Percentiles rank a stretch among this genome's conserved stretches.
Conservation (phyloP, 1,140 invertebrate species). For the Notospermus geniculatus region DNA sequence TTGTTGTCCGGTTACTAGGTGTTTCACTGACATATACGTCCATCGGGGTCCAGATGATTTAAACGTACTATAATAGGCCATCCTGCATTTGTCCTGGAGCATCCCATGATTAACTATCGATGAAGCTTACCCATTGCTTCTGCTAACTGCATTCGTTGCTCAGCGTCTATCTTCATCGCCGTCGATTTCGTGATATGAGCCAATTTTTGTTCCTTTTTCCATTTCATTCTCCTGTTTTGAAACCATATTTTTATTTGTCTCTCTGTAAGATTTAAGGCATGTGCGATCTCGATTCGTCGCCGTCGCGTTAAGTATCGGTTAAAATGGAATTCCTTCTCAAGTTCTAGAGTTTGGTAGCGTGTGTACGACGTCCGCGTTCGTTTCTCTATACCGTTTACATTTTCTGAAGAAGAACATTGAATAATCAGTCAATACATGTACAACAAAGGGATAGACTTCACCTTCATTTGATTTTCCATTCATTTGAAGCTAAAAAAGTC, state of each 20-base stretch:
- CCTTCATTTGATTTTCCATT: too few species aligned
- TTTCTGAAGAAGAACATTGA: background rate
- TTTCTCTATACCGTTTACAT: slow-evolving; percentile 76
- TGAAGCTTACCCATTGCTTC: too few species aligned
- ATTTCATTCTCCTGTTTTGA: slow-evolving; percentile 97
- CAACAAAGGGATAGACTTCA: too few species aligned
- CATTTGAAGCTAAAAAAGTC: too few species aligned
- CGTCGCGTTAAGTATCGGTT: slow-evolving; percentile 67
- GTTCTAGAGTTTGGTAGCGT: slow-evolving; percentile 72
- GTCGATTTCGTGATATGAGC: slow-evolving; percentile 46
- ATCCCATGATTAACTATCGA: too few species aligned
- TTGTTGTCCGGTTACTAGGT: too few species aligned
- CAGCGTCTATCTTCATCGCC: slow-evolving; percentile 3
- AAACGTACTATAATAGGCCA: too few species aligned
- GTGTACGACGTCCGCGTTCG: slow-evolving; percentile 94
- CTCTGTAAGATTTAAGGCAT: slow-evolving; percentile 83
- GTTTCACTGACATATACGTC: too few species aligned
- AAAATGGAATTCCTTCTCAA: slow-evolving; percentile 68
- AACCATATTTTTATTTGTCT: slow-evolving; percentile 78
- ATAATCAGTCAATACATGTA: background rate
- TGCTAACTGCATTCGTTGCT: too few species aligned
- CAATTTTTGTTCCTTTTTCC: slow-evolving; percentile 96
- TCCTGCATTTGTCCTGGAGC: too few species aligned
- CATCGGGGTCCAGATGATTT: too few species aligned
- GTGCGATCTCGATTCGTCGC: slow-evolving; percentile 85